A percentile compares a stretch with the other conserved stretches of the same genome.
Conservation (phyloP, 2,113 vertebrate species). For the Varanus komodoensis region DNA sequence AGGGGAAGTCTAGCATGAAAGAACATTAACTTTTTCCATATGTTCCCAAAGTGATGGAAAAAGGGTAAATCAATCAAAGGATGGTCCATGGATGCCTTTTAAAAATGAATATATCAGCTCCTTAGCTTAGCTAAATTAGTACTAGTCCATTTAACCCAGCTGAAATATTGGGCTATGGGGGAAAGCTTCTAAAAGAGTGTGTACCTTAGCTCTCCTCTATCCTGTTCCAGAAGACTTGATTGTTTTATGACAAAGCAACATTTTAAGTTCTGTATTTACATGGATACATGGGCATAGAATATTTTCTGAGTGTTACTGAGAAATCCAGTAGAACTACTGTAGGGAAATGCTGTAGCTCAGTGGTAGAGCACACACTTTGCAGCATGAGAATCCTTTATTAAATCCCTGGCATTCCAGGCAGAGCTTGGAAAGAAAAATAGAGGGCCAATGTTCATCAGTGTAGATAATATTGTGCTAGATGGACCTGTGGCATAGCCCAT, state of each 20-base stretch:
- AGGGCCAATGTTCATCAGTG: not conserved
- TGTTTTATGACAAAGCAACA: not conserved
- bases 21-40: not conserved
- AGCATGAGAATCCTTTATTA: not conserved
- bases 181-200: not conserved
- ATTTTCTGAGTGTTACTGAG: not conserved
- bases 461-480: not conserved
- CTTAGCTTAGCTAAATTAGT: not conserved
- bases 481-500: not conserved
- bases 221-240: not conserved
- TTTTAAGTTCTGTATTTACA: not conserved
- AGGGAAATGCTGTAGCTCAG: not conserved
- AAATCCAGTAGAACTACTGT: not conserved
- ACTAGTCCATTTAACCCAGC: not conserved
- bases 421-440: not conserved
- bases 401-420: not conserved
- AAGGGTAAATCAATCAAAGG: slow-evolving; percentile 12
- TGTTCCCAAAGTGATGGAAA: not conserved
- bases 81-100: not conserved
- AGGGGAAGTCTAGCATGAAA: not conserved
- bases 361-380: not conserved
- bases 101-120: not conserved
- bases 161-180: not conserved
- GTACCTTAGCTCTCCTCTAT: not conserved
- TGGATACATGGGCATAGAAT: not conserved